Evolutionary conservation across 2,113 vertebrate species (phyloP).

Genomic region (Alouatta palliata): DNA sequence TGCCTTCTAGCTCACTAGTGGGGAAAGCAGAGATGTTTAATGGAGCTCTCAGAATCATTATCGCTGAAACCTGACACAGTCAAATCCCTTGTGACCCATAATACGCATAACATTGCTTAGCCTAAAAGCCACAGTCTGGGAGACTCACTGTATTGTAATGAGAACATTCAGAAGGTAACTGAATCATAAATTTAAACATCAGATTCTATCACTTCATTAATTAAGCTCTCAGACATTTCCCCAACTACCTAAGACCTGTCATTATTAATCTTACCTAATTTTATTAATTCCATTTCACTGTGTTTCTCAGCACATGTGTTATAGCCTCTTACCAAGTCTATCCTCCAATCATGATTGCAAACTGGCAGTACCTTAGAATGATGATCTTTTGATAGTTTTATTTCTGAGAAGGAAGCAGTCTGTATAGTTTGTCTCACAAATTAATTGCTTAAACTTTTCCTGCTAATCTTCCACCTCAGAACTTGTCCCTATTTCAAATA

Average conservation of each 20-base stretch:
- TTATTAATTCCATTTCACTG: not conserved
- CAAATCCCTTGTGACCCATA: not conserved
- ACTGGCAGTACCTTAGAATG: not conserved
- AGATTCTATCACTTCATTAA: not conserved
- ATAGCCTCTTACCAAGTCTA: not conserved
- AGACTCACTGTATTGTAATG: not conserved
- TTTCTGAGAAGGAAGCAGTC: not conserved
- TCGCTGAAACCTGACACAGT: not conserved
- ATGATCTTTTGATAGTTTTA: not conserved
- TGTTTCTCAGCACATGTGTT: not conserved
- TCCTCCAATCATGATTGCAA: not conserved
- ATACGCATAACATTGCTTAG: not conserved
- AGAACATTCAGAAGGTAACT: slow-evolving; percentile 18
- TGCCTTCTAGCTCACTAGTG: not conserved
- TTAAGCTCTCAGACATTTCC: slow-evolving; percentile 5
- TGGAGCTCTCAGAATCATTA: not conserved
- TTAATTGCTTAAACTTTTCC: not conserved
- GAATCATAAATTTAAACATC: slow-evolving; percentile 2
- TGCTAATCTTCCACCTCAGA: not conserved
- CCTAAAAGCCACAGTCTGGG: not conserved
- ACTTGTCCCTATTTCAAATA: not conserved
- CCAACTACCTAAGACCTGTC: not conserved
- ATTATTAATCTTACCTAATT: not conserved
- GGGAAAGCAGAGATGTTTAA: not conserved
- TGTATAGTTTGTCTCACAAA: slow-evolving; percentile 1